Base-by-base conservation (phyloP, 1,140 invertebrate species). In the Pseudobourletiella spinata region DNA sequence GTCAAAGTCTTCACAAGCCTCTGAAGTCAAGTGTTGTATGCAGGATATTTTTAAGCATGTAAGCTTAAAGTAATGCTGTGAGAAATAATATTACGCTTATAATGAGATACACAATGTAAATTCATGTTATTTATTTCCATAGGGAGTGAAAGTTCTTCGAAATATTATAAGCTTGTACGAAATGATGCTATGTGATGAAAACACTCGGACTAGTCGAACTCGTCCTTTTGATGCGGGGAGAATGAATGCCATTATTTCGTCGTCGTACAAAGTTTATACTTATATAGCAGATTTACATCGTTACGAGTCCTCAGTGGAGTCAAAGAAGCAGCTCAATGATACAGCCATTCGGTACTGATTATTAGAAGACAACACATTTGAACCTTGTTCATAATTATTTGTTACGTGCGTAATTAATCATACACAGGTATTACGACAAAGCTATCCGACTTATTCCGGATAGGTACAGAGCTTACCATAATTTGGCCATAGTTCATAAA, bases 401-500 rank as follows among this genome's bases (percentile, higher is more conserved):
- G n/a, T n/a, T n/a, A n/a, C n/a, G n/a, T n/a, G n/a, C n/a, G n/a
- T n/a, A n/a, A n/a, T n/a, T n/a, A n/a, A n/a, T n/a, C n/a, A n/a
- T n/a, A n/a, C n/a, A 26, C 25, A 60, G 58, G 11, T 24, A 32
- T 25, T 63, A 63, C 46, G 56, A 57, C 3, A n/a, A 1, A 24
- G 29, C 55, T n/a, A 1, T 28, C 0, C 6, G 29, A 25, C 16
- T 50, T 15, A 15, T 39, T 15, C 43, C 61, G 1, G n/a, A 58
- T 2, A 58, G 29, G 16, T 18, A 39, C 25, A 8, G 61, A 42
- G 20, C 55, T 8, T 63, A 51, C 22, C 20, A 57, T 43, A 51
- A 58, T 16, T n/a, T 58, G 20, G 55, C 28, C 2, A 48, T 48
- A 18, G 46, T 48, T 8, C 46, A 48, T 25, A n/a, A 25, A 48